Evolutionary conservation across 2,797 vertebrate species (phyloP), one percentile per base, ranked within the genome.

Genomic region (Sebastes itinus): DNA sequence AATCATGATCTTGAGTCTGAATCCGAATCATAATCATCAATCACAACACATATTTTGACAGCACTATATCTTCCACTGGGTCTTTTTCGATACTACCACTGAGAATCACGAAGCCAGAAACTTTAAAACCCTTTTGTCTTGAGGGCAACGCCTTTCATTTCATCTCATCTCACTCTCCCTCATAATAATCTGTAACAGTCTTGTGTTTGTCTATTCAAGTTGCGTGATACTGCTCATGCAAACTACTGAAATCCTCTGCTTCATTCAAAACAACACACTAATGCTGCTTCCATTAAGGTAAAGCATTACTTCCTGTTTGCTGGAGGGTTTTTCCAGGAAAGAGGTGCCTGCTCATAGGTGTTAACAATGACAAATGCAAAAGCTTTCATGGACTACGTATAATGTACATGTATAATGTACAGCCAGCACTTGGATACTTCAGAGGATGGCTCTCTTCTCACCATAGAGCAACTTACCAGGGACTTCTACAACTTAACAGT

Each of bases 181-280:
- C 52, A 58, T 82, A 67, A 77, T 72, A 55, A 54, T 67, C 68
- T 72, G 46, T 54, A 38, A 33, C 23, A 56, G 55, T 75, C 25
- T 62, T 30, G 27, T 63, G 35, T 77, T 74, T 75, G 58, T 71
- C 35, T 33, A 18, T 61, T 65, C 27, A 20, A 75, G 32, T 20
- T 71, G n/a, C 25, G 3, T 55, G 52, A 72, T 32, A 20, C 56
- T 76, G 67, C 35, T 59, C 4, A 0, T 60, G 66, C 25, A 63
- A 84, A 76, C 54, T 20, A 28, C 23, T n/a, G 9, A 76, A 12
- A 69, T 75, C 67, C 20, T 60, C 33, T 71, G 58, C 75, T 84
- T 82, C 84, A 85, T 83, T 85, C 54, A 85, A 70, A 81, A 75
- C 68, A 89, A 80, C 49, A 83, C 46, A 83, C 7, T 75, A 82